Evolutionary conservation across 2,888 invertebrate species (phyloP), one percentile per base, ranked within the genome.

Genomic region (Macrosiphum euphorbiae): DNA sequence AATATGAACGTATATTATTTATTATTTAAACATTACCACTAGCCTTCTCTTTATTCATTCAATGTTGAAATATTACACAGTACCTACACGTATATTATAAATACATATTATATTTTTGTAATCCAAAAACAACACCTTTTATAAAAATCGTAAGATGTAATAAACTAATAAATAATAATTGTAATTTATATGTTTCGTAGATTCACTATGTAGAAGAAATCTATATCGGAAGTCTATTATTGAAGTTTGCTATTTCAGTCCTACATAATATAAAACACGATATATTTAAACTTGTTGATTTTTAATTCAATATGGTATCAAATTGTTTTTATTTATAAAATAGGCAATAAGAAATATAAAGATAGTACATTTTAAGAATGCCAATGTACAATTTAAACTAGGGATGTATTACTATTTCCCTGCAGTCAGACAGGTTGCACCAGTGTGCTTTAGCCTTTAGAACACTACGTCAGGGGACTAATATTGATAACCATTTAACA

Each of bases 1-100:
- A 35, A 52, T 35, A 52, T 52, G 52, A 88, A 3, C 58, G 20
- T 35, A 20, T 90, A 55, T 88, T 90, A 55, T 88, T n/a, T 20
- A 90, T 58, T 58, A 58, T 88, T n/a, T 20, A 90, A n/a, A 90
- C 20, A 61, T 90, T 44, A 47, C 86, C 47, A 86, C 47, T 86
- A 28, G 47, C 47, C 28, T 86, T 84, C 41, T 35, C 84, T 84
- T 58, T 86, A 47, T 86, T 86, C 28, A 47, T 86, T 44, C 86
- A 2, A 47, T 86, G 86, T 86, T 47, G 47, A 86, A 86, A 86
- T 44, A 86, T 86, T 86, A 86, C 47, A 78, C 78, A 35, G 20
- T 78, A 78, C 86, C 28, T 28, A 47, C 28, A 44, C 28, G 28
- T 86, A 86, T 47, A 44, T 47, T 44, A 86, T 47, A 28, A 41